A percentile compares a stretch with the other conserved stretches of the same genome.
Evolutionary conservation across 2,888 invertebrate genomes (phyloP).

Genomic region (Cryptus viduatorius): DNA sequence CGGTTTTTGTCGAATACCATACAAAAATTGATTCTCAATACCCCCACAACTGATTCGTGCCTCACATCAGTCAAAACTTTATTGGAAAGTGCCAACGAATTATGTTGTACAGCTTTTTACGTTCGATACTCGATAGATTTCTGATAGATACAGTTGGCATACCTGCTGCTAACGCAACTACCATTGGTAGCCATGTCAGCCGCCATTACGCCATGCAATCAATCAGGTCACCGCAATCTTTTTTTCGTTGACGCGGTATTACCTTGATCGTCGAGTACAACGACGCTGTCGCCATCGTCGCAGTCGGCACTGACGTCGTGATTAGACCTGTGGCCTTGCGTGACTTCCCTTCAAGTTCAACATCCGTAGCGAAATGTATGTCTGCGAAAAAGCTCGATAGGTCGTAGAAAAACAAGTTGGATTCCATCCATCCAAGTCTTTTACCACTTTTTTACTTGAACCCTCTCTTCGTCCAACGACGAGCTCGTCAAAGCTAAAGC

Average conservation of each 20-base stretch:
- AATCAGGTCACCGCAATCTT: neutral
- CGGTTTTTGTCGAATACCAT: too few relatives aligned
- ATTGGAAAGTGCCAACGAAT: too few relatives aligned
- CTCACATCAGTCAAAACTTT: too few relatives aligned
- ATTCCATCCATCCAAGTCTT: neutral
- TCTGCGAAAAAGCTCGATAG: slow-evolving; percentile 28
- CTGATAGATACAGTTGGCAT: too few relatives aligned
- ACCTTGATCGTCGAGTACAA: neutral
- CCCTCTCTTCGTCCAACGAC: neutral
- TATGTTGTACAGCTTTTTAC: too few relatives aligned
- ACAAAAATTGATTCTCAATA: too few relatives aligned
- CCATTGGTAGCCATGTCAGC: too few relatives aligned
- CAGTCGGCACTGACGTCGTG: neutral
- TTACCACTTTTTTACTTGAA: neutral
- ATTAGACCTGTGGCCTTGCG: slow-evolving; percentile 25
- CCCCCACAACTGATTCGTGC: too few relatives aligned
- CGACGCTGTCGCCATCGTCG: neutral
- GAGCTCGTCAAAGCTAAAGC: too few relatives aligned
- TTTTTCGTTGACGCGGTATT: slow-evolving; percentile 5
- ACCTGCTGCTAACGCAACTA: too few relatives aligned
- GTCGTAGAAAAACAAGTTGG: slow-evolving; percentile 4
- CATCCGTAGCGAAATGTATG: slow-evolving; percentile 31
- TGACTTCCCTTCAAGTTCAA: slow-evolving; percentile 56
- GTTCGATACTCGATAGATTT: too few relatives aligned
- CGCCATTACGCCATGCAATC: neutral